A percentile compares a stretch with the other conserved stretches of the same genome.
These are phyloP conservation scores for Didymodactylos carnosus DNA, from an alignment of 2,888 invertebrate species.

Conservation along the genomic window DNA sequence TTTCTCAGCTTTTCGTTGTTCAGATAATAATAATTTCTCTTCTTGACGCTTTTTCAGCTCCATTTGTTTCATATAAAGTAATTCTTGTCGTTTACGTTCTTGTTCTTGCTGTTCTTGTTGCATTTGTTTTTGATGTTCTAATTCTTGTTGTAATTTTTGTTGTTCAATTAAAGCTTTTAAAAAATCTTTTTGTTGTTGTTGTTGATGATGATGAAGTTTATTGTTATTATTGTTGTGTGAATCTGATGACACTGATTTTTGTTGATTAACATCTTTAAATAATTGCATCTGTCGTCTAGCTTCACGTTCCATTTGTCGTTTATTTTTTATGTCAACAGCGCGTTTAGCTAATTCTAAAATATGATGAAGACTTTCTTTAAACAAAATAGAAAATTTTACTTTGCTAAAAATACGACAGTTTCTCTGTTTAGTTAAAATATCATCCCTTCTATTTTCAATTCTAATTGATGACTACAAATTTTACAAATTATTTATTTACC, in stretches of 20 bases:
- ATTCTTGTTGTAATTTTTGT: neutral
- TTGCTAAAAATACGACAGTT: too few species aligned
- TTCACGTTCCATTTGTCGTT: too few species aligned
- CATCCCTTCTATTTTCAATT: neutral
- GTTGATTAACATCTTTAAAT: neutral
- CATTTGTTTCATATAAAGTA: neutral
- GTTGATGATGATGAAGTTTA: too few species aligned
- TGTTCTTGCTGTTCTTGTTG: neutral
- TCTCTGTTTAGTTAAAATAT: too few species aligned
- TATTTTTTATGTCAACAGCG: neutral
- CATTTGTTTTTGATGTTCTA: neutral
- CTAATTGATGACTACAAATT: neutral
- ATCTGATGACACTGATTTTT: neutral
- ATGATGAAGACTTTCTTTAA: too few species aligned
- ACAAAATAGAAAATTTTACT: too few species aligned
- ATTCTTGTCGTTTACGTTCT: neutral
- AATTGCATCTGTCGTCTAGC: neutral
- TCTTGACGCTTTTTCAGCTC: neutral
- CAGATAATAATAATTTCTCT: neutral
- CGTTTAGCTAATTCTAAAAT: neutral
- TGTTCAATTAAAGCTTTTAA: neutral
- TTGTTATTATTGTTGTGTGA: neutral
- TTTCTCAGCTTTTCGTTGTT: conserved; percentile 9
- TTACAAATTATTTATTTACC: too few species aligned
- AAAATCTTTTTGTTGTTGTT: neutral